A percentile compares a stretch with the other conserved stretches of the same genome.
These are phyloP conservation scores for Drosophila pegasa DNA, from an alignment of 2,888 invertebrate genomes.

Conservation along the genomic window DNA sequence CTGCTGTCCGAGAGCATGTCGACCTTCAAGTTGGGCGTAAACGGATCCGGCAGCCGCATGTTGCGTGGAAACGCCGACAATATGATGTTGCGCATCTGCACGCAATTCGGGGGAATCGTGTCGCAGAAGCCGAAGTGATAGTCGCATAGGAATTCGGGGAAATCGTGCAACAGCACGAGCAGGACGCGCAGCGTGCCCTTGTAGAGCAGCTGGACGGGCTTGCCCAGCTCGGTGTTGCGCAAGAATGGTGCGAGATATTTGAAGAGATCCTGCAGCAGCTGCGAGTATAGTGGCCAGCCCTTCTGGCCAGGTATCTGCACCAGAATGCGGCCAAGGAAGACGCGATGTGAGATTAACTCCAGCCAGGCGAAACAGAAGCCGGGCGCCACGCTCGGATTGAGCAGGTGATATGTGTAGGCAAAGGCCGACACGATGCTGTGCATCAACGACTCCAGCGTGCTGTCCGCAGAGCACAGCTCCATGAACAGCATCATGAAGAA, in stretches of 20 bases:
- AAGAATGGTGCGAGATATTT: slow-evolving; percentile 98
- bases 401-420: slow-evolving; percentile 96
- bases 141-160: slow-evolving; percentile 99
- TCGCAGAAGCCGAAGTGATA: slow-evolving; percentile 99
- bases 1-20: slow-evolving; percentile 96
- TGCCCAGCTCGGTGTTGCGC: slow-evolving; percentile 97
- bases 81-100: slow-evolving; percentile 99
- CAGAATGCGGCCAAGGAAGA: slow-evolving; percentile 96
- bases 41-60: slow-evolving; percentile 99
- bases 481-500: slow-evolving; percentile 98
- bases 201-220: slow-evolving; percentile 96
- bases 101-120: slow-evolving; percentile 99
- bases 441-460: slow-evolving; percentile 96
- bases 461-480: slow-evolving; percentile 97
- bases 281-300: slow-evolving; percentile 99
- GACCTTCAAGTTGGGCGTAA: slow-evolving; percentile 97
- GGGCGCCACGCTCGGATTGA: slow-evolving; percentile 96
- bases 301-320: slow-evolving; percentile 96
- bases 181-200: slow-evolving; percentile 98
- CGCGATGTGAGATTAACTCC: slow-evolving; percentile 97
- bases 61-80: slow-evolving; percentile 98
- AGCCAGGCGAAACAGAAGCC: slow-evolving; percentile 99
- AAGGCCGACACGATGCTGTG: slow-evolving; percentile 95
- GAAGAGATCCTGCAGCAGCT: slow-evolving; percentile 97
- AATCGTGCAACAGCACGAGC: slow-evolving; percentile 98